Conservation (phyloP, 2,888 invertebrate species). For the Callyntrura guangdongensis region DNA sequence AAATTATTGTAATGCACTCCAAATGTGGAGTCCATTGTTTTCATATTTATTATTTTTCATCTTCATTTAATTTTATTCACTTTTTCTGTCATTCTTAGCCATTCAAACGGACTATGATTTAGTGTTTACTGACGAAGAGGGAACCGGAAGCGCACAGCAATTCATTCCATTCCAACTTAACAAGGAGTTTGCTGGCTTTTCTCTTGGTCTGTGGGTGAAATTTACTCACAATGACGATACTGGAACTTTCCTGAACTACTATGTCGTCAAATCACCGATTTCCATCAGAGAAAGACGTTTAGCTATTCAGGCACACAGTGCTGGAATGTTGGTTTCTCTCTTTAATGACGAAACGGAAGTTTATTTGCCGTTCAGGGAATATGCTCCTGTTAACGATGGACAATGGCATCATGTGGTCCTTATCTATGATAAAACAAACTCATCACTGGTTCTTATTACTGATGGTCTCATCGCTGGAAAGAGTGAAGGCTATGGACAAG, state of each 20-base stretch:
- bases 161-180: slow-evolving; percentile 94
- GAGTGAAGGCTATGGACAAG: slow-evolving; percentile 94
- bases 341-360: slow-evolving; percentile 96
- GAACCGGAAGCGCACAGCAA: slow-evolving; percentile 96
- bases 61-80: not conserved
- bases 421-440: slow-evolving; percentile 96
- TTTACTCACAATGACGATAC: slow-evolving; percentile 96
- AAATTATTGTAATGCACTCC: not conserved
- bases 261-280: slow-evolving; percentile 90
- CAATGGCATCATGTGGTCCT: slow-evolving; percentile 98
- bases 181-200: slow-evolving; percentile 82
- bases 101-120: slow-evolving; percentile 99
- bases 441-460: slow-evolving; percentile 95
- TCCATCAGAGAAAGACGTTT: slow-evolving; percentile 88
- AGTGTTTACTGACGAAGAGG: slow-evolving; percentile 95
- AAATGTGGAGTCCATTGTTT: too few species aligned
- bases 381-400: slow-evolving; percentile 97
- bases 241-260: slow-evolving; percentile 97
- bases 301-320: slow-evolving; percentile 96
- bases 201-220: slow-evolving; percentile 97
- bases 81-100: slow-evolving; percentile 88
- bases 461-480: slow-evolving; percentile 98
- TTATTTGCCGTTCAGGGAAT: slow-evolving; percentile 95
- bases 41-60: too few species aligned
- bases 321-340: slow-evolving; percentile 96